Conservation (phyloP, 2,113 vertebrate species). For the Tylochromis polylepis region DNA sequence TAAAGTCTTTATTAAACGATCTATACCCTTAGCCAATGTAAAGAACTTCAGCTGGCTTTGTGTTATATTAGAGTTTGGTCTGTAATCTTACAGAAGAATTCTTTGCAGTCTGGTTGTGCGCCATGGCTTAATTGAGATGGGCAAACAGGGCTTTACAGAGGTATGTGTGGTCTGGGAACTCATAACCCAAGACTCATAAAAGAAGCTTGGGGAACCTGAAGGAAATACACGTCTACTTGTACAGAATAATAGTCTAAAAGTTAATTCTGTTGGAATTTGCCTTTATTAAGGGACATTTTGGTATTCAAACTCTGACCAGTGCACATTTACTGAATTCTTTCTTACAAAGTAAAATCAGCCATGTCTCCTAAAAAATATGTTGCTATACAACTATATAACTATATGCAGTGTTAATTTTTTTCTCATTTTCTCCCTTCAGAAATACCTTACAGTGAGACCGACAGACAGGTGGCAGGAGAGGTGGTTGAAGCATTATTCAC, state of each 20-base stretch:
- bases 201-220: slow-evolving; percentile 17
- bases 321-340: background rate
- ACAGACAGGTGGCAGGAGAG: background rate
- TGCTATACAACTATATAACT: background rate
- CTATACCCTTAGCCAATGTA: background rate
- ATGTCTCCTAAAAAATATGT: background rate
- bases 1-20: background rate
- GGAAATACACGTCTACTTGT: slow-evolving; percentile 7
- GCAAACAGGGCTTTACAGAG: slow-evolving; percentile 42
- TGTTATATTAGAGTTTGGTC: background rate
- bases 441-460: background rate
- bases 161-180: slow-evolving; percentile 55
- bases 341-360: background rate
- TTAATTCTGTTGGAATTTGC: slow-evolving; percentile 23
- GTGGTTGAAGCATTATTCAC: background rate
- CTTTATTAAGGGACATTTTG: background rate
- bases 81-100: slow-evolving; percentile 11
- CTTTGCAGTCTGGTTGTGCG: slow-evolving; percentile 1
- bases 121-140: slow-evolving; percentile 35
- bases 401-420: background rate
- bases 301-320: background rate
- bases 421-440: background rate
- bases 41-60: background rate
- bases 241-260: background rate
- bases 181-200: slow-evolving; percentile 50